Evolutionary conservation across 2,888 invertebrate species (phyloP), one percentile per base, ranked within the genome.

Genomic region (Phyllotreta striolata): DNA sequence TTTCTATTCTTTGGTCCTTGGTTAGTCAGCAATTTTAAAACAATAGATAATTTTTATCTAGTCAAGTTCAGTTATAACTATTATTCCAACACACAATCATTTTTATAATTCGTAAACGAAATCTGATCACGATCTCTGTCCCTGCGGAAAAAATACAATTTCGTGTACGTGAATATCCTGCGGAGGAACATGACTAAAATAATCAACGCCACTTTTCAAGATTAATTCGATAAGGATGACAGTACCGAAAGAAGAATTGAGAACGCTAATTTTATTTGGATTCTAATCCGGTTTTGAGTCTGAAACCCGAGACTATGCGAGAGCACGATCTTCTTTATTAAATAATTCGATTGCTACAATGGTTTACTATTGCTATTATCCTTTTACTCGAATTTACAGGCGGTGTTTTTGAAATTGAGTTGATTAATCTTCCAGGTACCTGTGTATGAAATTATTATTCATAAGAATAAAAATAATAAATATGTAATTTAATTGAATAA

Each of bases 171-270:
- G 59, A 35, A 59, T 59, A 59, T 59, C 59, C 59, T 59, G 59
- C 51, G 37, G 59, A 59, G 59, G 38, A 12, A 38, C 59, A 41
- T 57, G 57, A 57, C 57, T 57, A 9, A 57, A 57, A 57, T 57
- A 39, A 46, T 57, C 47, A 49, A 46, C 47, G 38, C 46, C 9
- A 56, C 8, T n/a, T 24, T 10, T 37, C 35, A 13, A 44, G 44
- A 56, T 56, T 13, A 44, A 56, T 24, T 47, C 10, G 24, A 14
- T 13, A 47, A 57, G 39, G 39, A 57, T 57, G 57, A 57, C 47
- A 34, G 1, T 44, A 24, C 14, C 14, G 14, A 57, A 57, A 57
- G 35, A 47, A 57, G 9, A 10, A 38, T 8, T 35, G 46, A 43
- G 34, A 55, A 34, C 2, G 13, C n/a, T 13, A 14, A n/a, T 47